Evolutionary conservation across 2,113 vertebrate genomes (phyloP).

Genomic region (Meleagris gallopavo): DNA sequence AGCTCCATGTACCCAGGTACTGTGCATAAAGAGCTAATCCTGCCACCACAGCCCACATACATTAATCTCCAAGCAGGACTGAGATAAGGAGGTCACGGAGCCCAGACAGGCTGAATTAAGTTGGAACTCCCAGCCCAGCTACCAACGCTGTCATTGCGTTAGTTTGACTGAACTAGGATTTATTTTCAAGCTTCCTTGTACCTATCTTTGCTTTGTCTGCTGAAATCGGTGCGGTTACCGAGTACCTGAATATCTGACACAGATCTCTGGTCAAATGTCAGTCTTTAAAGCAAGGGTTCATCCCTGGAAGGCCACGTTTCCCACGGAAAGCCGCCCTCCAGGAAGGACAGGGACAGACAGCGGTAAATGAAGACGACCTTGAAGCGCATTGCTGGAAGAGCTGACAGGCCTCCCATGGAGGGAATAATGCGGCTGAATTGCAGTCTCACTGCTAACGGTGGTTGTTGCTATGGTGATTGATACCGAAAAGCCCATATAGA

Average conservation of each 20-base stretch:
- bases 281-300: accelerated
- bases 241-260: neutral
- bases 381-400: slow-evolving; percentile 44
- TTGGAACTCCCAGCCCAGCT: neutral
- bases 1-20: neutral
- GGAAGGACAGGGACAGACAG: slow-evolving; percentile 35
- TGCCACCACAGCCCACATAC: neutral
- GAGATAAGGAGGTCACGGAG: neutral
- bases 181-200: neutral
- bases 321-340: slow-evolving; percentile 20
- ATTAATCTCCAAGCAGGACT: neutral
- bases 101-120: neutral
- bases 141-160: neutral
- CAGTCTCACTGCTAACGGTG: slow-evolving; percentile 50
- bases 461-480: slow-evolving; percentile 72
- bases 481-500: slow-evolving; percentile 44
- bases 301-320: slow-evolving; percentile 1
- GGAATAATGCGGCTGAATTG: slow-evolving; percentile 64
- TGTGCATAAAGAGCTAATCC: neutral
- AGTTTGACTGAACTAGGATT: neutral
- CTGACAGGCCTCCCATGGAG: slow-evolving; percentile 63
- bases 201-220: slow-evolving; percentile 6
- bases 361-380: slow-evolving; percentile 66
- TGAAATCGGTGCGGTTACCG: neutral
- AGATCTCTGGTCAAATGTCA: neutral